Evolutionary conservation across 2,888 invertebrate species (phyloP).

Genomic region (Aphodius granarius): DNA sequence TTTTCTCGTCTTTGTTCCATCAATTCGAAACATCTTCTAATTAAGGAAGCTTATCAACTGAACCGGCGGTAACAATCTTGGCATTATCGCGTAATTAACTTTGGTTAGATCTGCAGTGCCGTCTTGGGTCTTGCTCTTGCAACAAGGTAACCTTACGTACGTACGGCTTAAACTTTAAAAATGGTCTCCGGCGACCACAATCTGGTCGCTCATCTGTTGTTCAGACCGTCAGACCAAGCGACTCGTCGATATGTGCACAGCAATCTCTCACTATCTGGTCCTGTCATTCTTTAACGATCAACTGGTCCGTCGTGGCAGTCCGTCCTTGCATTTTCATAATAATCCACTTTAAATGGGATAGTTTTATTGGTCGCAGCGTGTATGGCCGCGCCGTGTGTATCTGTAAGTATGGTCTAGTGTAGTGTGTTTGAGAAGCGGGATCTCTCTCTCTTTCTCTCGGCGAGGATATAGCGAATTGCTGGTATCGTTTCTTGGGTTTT

Average conservation of each 20-base stretch:
- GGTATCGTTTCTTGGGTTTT: not conserved
- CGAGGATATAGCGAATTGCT: not conserved
- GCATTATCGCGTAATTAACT: not conserved
- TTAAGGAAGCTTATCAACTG: not conserved
- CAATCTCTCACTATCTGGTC: not conserved
- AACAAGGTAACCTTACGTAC: not conserved
- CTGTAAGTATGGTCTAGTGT: no score
- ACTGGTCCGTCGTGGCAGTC: constrained; percentile 5
- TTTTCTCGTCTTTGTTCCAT: not conserved
- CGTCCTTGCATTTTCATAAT: constrained; percentile 11
- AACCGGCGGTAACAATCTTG: not conserved
- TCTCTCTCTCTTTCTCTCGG: not conserved
- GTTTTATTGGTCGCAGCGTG: not conserved
- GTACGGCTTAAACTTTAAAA: not conserved
- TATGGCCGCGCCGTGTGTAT: not conserved
- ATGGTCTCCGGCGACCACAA: not conserved
- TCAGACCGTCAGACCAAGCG: not conserved
- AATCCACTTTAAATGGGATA: constrained; percentile 10
- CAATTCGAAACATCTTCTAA: not conserved
- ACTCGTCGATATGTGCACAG: not conserved
- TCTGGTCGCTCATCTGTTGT: not conserved
- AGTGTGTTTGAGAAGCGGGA: not conserved
- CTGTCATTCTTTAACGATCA: constrained; percentile 1
- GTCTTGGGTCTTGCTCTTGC: not conserved
- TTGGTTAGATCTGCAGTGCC: not conserved